A percentile compares a stretch with the other conserved stretches of the same genome.
These are phyloP conservation scores for Drosophila sechellia DNA, from an alignment of 1,140 invertebrate genomes.

Conservation along the genomic window DNA sequence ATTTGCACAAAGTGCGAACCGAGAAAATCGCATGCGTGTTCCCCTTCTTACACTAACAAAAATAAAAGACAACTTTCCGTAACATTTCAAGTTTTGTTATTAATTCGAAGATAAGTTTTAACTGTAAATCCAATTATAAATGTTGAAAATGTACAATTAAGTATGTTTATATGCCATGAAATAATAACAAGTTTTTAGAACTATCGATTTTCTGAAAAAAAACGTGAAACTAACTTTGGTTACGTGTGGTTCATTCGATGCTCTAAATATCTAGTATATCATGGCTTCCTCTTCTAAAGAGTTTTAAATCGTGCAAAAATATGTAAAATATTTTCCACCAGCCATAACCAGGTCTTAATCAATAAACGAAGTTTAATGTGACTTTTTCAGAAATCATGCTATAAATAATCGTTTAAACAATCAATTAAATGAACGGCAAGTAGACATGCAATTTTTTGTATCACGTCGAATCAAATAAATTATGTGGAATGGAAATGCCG, in stretches of 20 bases:
- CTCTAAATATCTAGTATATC: too few species aligned
- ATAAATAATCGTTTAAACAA: conserved; percentile 2
- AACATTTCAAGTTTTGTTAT: too few species aligned
- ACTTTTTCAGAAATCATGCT: background rate
- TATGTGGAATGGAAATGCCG: conserved; percentile 7
- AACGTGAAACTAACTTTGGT: background rate
- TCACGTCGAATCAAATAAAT: conserved; percentile 5
- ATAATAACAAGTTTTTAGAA: background rate
- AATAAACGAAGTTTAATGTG: background rate
- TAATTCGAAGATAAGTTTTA: too few species aligned
- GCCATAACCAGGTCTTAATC: background rate
- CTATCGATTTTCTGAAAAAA: background rate
- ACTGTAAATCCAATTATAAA: too few species aligned
- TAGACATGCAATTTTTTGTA: background rate
- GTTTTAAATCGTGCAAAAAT: too few species aligned
- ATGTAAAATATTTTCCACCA: background rate
- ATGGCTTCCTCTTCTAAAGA: too few species aligned
- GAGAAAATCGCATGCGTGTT: conserved; percentile 21
- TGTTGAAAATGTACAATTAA: too few species aligned
- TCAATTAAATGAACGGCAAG: conserved; percentile 6
- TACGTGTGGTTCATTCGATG: background rate
- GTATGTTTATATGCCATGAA: background rate
- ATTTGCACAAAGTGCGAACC: conserved; percentile 41
- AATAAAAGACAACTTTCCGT: background rate
- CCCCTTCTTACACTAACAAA: conserved; percentile 6